Conservation (phyloP, 2,888 invertebrate genomes). For the Drosophila nr. medialis region DNA sequence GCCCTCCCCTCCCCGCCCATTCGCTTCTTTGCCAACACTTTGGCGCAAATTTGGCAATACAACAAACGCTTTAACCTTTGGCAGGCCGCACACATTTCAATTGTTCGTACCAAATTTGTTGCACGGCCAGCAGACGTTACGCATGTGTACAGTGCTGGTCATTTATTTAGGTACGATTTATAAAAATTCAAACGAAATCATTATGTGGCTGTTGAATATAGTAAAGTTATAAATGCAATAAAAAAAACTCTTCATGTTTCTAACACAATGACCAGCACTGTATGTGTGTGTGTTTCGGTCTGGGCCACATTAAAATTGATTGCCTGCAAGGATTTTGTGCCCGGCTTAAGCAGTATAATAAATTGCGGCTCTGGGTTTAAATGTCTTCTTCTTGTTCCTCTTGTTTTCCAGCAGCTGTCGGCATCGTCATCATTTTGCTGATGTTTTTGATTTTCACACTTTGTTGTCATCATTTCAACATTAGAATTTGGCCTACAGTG, state of each 20-base stretch:
- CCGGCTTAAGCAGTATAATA: conserved; percentile 49
- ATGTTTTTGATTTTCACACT: conserved; percentile 50
- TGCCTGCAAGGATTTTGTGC: conserved; percentile 54
- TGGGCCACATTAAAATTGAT: conserved; percentile 78
- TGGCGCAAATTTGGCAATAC: conserved; percentile 67
- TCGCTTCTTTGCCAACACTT: not conserved
- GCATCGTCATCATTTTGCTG: conserved; percentile 36
- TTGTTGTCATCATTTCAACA: conserved; percentile 39
- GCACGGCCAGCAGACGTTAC: conserved; percentile 32
- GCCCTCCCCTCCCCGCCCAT: not conserved
- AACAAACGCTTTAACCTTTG: conserved; percentile 78
- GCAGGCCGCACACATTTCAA: conserved; percentile 76
- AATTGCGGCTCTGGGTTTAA: conserved; percentile 43
- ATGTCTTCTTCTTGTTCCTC: conserved; percentile 34
- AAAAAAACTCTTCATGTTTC: not conserved
- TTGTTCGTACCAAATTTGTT: conserved; percentile 51
- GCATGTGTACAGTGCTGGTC: not conserved
- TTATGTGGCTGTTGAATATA: not conserved
- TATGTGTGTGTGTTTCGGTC: conserved; percentile 20
- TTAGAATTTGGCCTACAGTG: conserved; percentile 14
- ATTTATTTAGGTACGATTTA: not conserved
- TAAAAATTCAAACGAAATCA: not conserved
- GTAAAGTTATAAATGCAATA: not conserved
- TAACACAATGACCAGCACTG: not conserved
- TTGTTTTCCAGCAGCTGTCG: conserved; percentile 33